These are phyloP conservation scores for Euphydryas editha DNA, from an alignment of 2,888 invertebrate genomes.

Conservation along the genomic window DNA sequence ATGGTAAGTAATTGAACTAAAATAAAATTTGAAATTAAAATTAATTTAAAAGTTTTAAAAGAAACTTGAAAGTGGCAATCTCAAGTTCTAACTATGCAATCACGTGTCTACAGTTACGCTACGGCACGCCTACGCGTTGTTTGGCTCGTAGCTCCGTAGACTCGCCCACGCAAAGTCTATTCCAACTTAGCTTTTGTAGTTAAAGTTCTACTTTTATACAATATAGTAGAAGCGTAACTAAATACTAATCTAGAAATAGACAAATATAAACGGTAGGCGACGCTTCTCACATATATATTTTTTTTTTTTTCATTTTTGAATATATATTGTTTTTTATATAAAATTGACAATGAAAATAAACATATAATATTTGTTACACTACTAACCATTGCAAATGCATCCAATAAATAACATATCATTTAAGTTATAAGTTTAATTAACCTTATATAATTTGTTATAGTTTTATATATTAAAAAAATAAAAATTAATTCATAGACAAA, in stretches of 20 bases:
- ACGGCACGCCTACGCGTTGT: slow-evolving; percentile 75
- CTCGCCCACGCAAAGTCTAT: slow-evolving; percentile 73
- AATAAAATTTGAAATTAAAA: not conserved
- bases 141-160: slow-evolving; percentile 76
- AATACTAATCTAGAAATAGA: not conserved
- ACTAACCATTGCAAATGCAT: no score
- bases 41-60: not conserved
- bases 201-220: slow-evolving; percentile 21
- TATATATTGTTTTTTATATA: no score
- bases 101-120: slow-evolving; percentile 70
- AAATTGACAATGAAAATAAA: no score
- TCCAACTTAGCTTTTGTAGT: slow-evolving; percentile 49
- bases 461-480: no score
- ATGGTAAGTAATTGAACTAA: slow-evolving; percentile 22
- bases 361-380: no score
- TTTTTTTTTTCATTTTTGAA: no score
- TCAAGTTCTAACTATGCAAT: slow-evolving; percentile 36
- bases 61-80: slow-evolving; percentile 3
- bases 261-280: no score
- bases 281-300: no score
- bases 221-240: not conserved
- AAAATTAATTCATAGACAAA: no score
- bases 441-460: no score
- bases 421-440: no score
- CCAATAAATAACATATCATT: no score